Conservation (phyloP, 2,888 invertebrate species). For the Callosobruchus maculatus region DNA sequence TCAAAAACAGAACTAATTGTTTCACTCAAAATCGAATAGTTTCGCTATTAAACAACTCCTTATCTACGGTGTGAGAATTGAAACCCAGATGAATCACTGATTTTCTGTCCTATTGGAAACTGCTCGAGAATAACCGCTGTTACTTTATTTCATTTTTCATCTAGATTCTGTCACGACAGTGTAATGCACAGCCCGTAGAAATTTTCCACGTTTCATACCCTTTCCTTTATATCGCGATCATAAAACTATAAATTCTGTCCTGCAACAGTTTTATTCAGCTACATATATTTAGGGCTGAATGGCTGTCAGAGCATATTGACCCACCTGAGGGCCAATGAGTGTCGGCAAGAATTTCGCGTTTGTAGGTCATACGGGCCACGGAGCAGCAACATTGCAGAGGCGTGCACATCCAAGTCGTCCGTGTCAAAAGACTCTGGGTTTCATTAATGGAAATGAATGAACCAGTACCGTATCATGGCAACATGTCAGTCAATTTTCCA, state of each 20-base stretch:
- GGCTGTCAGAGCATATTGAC: background rate
- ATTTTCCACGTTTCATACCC: background rate
- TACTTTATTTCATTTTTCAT: background rate
- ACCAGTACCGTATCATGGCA: no score
- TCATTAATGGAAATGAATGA: no score
- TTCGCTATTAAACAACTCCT: no score
- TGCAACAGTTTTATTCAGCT: background rate
- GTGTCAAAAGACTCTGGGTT: no score
- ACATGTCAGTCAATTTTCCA: no score
- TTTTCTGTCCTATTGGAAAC: background rate
- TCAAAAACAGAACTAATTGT: no score
- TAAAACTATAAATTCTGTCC: background rate
- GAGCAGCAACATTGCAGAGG: background rate
- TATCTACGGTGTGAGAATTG: no score
- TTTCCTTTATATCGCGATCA: background rate
- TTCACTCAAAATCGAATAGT: no score
- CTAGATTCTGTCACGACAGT: background rate
- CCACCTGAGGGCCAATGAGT: background rate
- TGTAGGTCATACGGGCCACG: background rate
- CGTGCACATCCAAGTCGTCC: background rate
- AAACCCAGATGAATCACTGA: background rate
- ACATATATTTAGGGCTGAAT: background rate
- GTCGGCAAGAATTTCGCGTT: background rate
- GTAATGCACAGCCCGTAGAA: background rate
- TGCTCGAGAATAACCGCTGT: background rate